phyloP scores from a whole-genome alignment of 2,888 invertebrate genomes.

The Habrosyne pyritoides region DNA sequence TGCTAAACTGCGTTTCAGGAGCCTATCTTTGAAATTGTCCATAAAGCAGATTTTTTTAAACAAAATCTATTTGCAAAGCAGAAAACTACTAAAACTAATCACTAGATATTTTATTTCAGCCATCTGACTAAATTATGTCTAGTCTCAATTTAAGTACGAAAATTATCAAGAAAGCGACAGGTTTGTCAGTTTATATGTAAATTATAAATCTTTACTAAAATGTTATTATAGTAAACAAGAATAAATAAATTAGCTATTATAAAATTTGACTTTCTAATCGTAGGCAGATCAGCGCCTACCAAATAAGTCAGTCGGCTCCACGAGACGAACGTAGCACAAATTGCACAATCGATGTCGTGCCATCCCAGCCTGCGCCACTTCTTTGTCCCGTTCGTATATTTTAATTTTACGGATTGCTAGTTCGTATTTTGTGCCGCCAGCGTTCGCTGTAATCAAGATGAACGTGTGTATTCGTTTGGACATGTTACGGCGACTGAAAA shows the following conservation, averaged over 20 bases:
- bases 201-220: background rate
- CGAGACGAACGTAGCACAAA: background rate
- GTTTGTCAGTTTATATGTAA: too few relatives aligned
- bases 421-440: conserved; percentile 34
- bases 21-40: too few relatives aligned
- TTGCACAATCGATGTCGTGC: conserved; percentile 30
- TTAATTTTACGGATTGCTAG: conserved; percentile 60
- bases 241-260: background rate
- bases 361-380: conserved; percentile 17
- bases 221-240: too few relatives aligned
- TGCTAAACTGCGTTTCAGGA: too few relatives aligned
- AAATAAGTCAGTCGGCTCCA: background rate
- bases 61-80: too few relatives aligned
- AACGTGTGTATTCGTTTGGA: conserved; percentile 34
- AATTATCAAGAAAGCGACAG: too few relatives aligned
- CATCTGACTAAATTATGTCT: too few relatives aligned
- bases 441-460: conserved; percentile 44
- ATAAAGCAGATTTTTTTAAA: too few relatives aligned
- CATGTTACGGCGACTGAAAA: conserved; percentile 22
- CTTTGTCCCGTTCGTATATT: conserved; percentile 44
- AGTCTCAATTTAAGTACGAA: too few relatives aligned
- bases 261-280: conserved; percentile 17
- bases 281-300: conserved; percentile 10
- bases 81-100: too few relatives aligned
- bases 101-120: too few relatives aligned